Percentiles rank a stretch among this genome's conserved stretches.
Evolutionary conservation across 2,113 vertebrate genomes (phyloP).

Genomic region (Bubo bubo): DNA sequence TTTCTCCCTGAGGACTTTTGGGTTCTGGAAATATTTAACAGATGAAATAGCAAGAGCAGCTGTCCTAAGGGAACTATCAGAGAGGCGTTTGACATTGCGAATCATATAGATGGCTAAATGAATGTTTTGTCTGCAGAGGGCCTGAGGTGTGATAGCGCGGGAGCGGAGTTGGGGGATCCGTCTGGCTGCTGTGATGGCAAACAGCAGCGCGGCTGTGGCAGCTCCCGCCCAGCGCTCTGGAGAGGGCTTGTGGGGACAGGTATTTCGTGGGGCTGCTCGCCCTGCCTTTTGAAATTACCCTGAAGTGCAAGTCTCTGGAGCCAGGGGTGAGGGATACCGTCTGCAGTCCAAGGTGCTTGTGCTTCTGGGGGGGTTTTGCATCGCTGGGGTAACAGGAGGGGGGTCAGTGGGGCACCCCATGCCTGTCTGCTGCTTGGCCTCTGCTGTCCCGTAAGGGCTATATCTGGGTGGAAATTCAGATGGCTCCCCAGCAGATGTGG

Average conservation of each 20-base stretch:
- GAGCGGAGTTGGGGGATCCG: not conserved
- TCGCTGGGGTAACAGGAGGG: not conserved
- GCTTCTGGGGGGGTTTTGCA: not conserved
- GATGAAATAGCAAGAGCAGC: slow-evolving; percentile 46
- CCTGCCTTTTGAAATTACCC: not conserved
- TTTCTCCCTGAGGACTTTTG: slow-evolving; percentile 43
- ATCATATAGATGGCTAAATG: not conserved
- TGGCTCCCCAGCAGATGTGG: not conserved
- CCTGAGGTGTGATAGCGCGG: not conserved
- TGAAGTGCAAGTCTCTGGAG: not conserved
- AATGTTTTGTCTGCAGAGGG: not conserved
- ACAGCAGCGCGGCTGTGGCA: accelerated
- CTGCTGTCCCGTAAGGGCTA: not conserved
- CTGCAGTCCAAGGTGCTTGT: accelerated
- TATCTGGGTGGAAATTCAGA: not conserved
- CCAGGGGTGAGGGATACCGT: accelerated
- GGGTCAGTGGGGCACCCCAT: accelerated
- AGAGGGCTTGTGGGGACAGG: not conserved
- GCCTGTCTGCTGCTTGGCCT: not conserved
- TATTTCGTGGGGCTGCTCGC: not conserved
- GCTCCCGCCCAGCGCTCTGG: not conserved
- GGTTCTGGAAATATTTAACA: slow-evolving; percentile 55
- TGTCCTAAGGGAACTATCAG: slow-evolving; percentile 12
- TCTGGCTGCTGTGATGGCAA: not conserved
- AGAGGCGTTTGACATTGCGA: not conserved